Percentiles rank a stretch among this genome's conserved stretches.
Evolutionary conservation across 1,140 invertebrate genomes (phyloP).

Genomic region (Aphelinus certus): DNA sequence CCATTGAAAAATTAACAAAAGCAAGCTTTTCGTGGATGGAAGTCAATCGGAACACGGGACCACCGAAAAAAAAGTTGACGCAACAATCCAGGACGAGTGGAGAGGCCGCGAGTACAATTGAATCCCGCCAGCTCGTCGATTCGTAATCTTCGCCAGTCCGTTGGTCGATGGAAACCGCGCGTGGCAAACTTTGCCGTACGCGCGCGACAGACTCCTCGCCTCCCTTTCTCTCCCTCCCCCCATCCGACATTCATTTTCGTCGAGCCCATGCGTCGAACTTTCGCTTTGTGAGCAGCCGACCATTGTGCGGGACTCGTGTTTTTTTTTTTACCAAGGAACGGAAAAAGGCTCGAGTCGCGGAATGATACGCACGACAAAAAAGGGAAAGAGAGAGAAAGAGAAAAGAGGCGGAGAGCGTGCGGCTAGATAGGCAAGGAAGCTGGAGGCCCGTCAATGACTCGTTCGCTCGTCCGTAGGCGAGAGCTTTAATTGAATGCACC

Average conservation of each 20-base stretch:
- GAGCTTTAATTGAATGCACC: conserved; percentile 34
- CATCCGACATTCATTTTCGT: conserved; percentile 8
- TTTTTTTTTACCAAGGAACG: conserved; percentile 1
- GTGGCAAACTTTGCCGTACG: not conserved
- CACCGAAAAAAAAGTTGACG: not conserved
- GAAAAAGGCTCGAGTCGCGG: conserved; percentile 10
- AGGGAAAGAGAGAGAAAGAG: not conserved
- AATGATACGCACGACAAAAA: not conserved
- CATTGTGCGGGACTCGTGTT: conserved; percentile 19
- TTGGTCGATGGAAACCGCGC: not conserved
- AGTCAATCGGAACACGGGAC: too few species aligned
- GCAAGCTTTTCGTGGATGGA: too few species aligned
- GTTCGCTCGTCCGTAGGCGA: conserved; percentile 15
- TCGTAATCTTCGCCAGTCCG: conserved; percentile 5
- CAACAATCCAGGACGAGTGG: not conserved
- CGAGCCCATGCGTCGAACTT: conserved; percentile 19
- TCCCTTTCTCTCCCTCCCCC: not conserved
- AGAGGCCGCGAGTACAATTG: not conserved
- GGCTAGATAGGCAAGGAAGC: not conserved
- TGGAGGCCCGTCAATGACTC: not conserved
- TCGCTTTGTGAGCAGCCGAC: conserved; percentile 17
- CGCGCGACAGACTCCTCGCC: not conserved
- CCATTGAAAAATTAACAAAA: too few species aligned
- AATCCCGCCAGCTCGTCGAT: conserved; percentile 1
- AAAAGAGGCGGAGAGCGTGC: not conserved